Percentiles rank a stretch among this genome's conserved stretches.
Evolutionary conservation across 2,888 invertebrate species (phyloP).

Genomic region (Trichogramma dendrolimi): DNA sequence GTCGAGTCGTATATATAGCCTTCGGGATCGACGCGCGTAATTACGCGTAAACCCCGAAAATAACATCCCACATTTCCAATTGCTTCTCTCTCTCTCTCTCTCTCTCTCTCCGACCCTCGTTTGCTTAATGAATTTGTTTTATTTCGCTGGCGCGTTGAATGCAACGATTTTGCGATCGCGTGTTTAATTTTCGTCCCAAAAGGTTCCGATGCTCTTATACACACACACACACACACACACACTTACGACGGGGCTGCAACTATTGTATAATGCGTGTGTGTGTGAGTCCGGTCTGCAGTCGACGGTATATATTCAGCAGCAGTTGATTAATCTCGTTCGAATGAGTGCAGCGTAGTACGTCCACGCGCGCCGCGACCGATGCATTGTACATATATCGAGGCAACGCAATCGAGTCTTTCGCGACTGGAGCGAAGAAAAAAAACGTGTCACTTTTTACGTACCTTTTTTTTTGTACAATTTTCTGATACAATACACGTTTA

Average conservation of each 20-base stretch:
- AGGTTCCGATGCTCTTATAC: neutral
- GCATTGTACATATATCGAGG: too few relatives aligned
- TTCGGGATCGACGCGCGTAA: slow-evolving; percentile 19
- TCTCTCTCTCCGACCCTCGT: neutral
- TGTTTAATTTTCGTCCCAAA: neutral
- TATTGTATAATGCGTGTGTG: too few relatives aligned
- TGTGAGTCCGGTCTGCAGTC: too few relatives aligned
- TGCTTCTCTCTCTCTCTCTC: neutral
- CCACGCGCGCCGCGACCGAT: too few relatives aligned
- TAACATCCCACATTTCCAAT: slow-evolving; percentile 12
- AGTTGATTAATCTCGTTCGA: too few relatives aligned
- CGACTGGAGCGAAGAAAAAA: too few relatives aligned
- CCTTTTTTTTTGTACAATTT: too few relatives aligned
- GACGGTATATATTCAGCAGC: too few relatives aligned
- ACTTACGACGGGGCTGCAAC: neutral
- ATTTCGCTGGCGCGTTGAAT: slow-evolving; percentile 1
- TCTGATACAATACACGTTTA: too few relatives aligned
- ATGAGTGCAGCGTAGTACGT: too few relatives aligned
- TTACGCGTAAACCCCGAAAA: slow-evolving; percentile 32
- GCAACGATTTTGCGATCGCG: neutral
- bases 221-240: neutral
- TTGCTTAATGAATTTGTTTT: slow-evolving; percentile 24
- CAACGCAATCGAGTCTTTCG: too few relatives aligned
- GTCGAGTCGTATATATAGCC: neutral
- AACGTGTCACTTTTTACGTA: too few relatives aligned